A percentile compares a stretch with the other conserved stretches of the same genome.
Conservation (phyloP, 2,797 vertebrate genomes). For the Scyliorhinus canicula region DNA sequence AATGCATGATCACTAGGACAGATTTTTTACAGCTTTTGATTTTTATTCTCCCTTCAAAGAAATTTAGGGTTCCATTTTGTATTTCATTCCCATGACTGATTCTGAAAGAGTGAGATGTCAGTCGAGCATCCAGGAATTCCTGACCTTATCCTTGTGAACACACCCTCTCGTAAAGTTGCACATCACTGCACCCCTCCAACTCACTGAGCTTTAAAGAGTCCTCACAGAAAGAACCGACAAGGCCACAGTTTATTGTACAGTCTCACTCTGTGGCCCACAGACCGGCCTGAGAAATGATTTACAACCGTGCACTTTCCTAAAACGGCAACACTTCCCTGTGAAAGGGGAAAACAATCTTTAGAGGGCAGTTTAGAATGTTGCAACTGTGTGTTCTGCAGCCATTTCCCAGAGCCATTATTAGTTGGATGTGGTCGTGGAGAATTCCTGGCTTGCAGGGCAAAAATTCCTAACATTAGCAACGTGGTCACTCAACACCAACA, state of each 20-base stretch:
- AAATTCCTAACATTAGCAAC: not conserved
- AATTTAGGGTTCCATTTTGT: not conserved
- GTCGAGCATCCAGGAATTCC: not conserved
- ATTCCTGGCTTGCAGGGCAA: not conserved
- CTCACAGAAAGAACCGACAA: not conserved
- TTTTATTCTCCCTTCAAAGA: not conserved
- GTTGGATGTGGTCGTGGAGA: not conserved
- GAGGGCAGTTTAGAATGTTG: not conserved
- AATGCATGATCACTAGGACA: not conserved
- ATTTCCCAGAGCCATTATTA: not conserved
- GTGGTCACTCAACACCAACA: not conserved
- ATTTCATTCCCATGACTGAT: not conserved
- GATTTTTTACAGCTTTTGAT: not conserved
- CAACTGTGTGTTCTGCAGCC: not conserved
- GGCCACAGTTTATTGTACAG: not conserved
- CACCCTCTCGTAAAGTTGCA: not conserved
- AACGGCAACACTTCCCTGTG: not conserved
- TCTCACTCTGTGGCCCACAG: no score
- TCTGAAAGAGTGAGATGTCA: not conserved
- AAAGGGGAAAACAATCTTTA: not conserved
- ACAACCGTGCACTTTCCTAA: not conserved
- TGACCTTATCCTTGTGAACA: not conserved
- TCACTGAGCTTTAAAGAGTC: not conserved
- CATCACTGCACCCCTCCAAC: not conserved
- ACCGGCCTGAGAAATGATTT: not conserved